Evolutionary conservation across 2,113 vertebrate species (phyloP).

Genomic region (Lophochroa leadbeateri): DNA sequence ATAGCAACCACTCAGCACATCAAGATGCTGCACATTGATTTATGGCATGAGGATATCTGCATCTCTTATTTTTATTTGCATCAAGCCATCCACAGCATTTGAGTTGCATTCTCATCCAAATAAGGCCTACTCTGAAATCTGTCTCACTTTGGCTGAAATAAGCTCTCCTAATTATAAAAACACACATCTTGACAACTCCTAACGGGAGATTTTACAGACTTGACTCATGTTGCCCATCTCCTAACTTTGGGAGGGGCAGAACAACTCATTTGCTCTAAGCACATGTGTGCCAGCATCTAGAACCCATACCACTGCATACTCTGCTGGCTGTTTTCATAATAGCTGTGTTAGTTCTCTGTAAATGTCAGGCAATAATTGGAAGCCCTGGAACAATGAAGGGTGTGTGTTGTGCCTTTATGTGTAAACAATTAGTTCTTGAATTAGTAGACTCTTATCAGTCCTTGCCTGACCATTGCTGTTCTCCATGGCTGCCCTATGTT

Average conservation of each 20-base stretch:
- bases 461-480: not conserved
- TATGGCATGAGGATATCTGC: conserved; percentile 11
- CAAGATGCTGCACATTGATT: conserved; percentile 24
- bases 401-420: not conserved
- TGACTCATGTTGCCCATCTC: not conserved
- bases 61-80: conserved; percentile 46
- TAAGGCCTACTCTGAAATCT: conserved; percentile 20
- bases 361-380: not conserved
- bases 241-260: not conserved
- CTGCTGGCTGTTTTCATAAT: not conserved
- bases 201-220: not conserved
- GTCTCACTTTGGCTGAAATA: conserved; percentile 9
- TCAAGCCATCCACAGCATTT: not conserved
- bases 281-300: not conserved
- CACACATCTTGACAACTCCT: not conserved
- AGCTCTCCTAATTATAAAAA: conserved; percentile 12
- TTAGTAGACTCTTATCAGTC: not conserved
- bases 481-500: not conserved
- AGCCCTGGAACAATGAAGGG: not conserved
- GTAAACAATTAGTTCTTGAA: not conserved
- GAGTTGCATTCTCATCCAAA: conserved; percentile 14
- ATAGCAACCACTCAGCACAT: not conserved
- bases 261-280: not conserved
- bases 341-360: not conserved
- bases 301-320: accelerated